Base-by-base conservation (phyloP, 1,140 invertebrate species). In the Paralvinella palmiformis region DNA sequence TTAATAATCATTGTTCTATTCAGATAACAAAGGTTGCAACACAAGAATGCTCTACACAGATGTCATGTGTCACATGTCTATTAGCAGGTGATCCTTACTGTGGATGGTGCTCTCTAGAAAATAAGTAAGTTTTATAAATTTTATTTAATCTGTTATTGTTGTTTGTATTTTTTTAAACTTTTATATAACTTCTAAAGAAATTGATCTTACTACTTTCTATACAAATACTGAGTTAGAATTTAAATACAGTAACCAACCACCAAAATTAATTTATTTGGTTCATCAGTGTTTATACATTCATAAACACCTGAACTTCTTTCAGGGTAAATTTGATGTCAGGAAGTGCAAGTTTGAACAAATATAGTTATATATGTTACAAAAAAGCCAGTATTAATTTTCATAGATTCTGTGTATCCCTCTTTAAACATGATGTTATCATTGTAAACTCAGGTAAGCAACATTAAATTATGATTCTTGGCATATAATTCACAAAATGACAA, bases 41-140 rank as follows among this genome's bases (percentile, higher is more conserved):
- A 29, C 48, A 52, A 52, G 48, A 52, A 20, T 52, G 48, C 31
- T 22, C 24, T 29, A n/a, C 24, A 29, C 20, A 27, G 2, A 52
- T 87, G 73, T 92, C 88, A 33, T 97, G 94, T 79, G 87, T 88
- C 75, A 89, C 92, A 69, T 98, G 94, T 80, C 85, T 96, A 56
- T 89, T 88, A 65, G 91, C 91, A 52, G 90, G 90, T 76, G 94
- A 98, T 82, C 94, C 94, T 0, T 96, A 96, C 78, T 97, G 94
- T 83, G 94, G 94, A 7, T 98, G 94, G 94, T 98, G 94, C 83
- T 95, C 92, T 2, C 82, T 97, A 65, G 94, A 97, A 81, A 96
- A 96, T 80, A 96, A 96, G 85, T 89, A 81, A 80, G 56, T 60
- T 36, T 32, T 1, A 0, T 2, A 22, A 31, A n/a, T 32, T 17